Conservation (phyloP, 2,888 invertebrate genomes). For the Hofmannophila pseudospretella region DNA sequence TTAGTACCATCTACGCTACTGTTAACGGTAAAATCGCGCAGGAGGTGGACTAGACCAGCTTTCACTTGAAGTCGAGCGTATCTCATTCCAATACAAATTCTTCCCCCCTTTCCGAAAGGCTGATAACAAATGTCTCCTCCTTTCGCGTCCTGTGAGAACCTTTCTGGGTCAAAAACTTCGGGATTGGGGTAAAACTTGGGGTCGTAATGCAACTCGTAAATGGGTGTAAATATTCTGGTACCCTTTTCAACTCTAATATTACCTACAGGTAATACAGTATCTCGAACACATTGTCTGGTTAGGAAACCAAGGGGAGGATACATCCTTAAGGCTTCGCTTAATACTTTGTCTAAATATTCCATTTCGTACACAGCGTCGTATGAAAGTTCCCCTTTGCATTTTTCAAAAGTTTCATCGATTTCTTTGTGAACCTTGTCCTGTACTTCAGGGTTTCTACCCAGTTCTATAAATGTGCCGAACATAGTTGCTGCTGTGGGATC, state of each 20-base stretch:
- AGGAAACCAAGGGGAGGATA: conserved; percentile 44
- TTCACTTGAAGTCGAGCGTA: conserved; percentile 31
- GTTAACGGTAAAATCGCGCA: conserved; percentile 17
- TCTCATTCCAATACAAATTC: conserved; percentile 57
- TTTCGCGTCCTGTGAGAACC: conserved; percentile 36
- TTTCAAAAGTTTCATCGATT: conserved; percentile 37
- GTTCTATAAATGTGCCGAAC: conserved; percentile 36
- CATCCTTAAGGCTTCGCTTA: conserved; percentile 39
- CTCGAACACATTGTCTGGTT: conserved; percentile 32
- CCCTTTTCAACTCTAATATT: conserved; percentile 46
- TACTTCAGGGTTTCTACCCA: conserved; percentile 45
- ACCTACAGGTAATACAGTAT: conserved; percentile 44
- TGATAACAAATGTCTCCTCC: conserved; percentile 40
- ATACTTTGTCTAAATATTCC: conserved; percentile 45
- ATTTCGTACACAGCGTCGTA: conserved; percentile 38
- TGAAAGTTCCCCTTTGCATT: conserved; percentile 29
- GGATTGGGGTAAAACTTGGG: conserved; percentile 60
- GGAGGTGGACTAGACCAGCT: conserved; percentile 16
- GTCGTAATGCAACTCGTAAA: conserved; percentile 55
- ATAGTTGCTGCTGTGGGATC: conserved; percentile 51
- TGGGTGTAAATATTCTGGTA: conserved; percentile 37
- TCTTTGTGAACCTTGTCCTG: conserved; percentile 43
- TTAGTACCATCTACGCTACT: conserved; percentile 13
- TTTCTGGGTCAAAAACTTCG: conserved; percentile 56
- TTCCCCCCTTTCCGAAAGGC: conserved; percentile 63